These are phyloP conservation scores for Catocala nupta DNA, from an alignment of 2,888 invertebrate genomes.

Conservation along the genomic window DNA sequence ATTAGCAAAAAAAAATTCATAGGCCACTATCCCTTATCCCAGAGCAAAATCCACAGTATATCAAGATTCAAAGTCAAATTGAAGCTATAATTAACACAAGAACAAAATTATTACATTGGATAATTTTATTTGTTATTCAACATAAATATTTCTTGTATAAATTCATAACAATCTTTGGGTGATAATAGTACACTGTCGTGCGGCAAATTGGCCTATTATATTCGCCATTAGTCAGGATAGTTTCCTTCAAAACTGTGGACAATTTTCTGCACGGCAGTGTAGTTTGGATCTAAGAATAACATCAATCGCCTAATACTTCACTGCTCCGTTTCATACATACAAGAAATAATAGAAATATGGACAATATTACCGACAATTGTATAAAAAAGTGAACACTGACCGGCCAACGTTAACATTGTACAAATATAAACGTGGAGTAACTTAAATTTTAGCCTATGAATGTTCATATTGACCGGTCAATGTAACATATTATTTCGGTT, in stretches of 20 bases:
- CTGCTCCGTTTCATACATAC: slow-evolving; percentile 52
- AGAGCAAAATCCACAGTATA: slow-evolving; percentile 50
- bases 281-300: slow-evolving; percentile 78
- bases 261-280: slow-evolving; percentile 58
- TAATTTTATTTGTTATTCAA: slow-evolving; percentile 86
- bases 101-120: slow-evolving; percentile 66
- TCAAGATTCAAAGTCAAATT: slow-evolving; percentile 36
- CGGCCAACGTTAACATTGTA: slow-evolving; percentile 29
- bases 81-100: slow-evolving; percentile 51
- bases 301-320: slow-evolving; percentile 65
- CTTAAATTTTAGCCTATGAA: slow-evolving; percentile 35
- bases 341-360: slow-evolving; percentile 55
- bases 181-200: slow-evolving; percentile 74
- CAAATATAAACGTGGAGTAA: slow-evolving; percentile 32
- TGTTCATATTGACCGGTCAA: slow-evolving; percentile 28
- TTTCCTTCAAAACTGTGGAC: slow-evolving; percentile 29
- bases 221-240: slow-evolving; percentile 23
- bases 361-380: slow-evolving; percentile 40
- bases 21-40: neutral
- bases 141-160: slow-evolving; percentile 87
- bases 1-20: no score
- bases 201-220: slow-evolving; percentile 48
- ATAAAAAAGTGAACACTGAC: slow-evolving; percentile 20
- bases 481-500: slow-evolving; percentile 12
- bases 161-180: slow-evolving; percentile 88